A percentile compares a stretch with the other conserved stretches of the same genome.
phyloP scores from a whole-genome alignment of 2,888 invertebrate genomes.

The Andrena fulva region DNA sequence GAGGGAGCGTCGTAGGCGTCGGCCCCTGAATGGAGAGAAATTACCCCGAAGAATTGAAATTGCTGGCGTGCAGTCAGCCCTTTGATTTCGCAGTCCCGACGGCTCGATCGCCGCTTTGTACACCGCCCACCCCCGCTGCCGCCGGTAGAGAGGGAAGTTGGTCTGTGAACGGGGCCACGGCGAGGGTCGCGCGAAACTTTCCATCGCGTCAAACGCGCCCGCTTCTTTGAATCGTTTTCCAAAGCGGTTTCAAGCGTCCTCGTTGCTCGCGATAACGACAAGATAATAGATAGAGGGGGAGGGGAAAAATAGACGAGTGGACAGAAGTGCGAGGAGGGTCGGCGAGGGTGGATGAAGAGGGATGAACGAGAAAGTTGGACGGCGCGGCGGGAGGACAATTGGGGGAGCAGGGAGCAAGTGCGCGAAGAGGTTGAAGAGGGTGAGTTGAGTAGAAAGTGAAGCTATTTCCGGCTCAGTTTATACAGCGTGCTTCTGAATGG shows the following conservation, averaged over 20 bases:
- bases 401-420: background rate
- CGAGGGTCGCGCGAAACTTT: constrained; percentile 52
- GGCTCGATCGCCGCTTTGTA: constrained; percentile 44
- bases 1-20: constrained; percentile 30
- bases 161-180: background rate
- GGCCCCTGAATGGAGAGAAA: constrained; percentile 66
- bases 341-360: background rate
- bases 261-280: background rate
- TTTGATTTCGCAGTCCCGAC: constrained; percentile 63
- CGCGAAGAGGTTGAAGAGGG: background rate
- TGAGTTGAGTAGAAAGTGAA: background rate
- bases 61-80: constrained; percentile 48
- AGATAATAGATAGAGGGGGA: background rate
- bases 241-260: constrained; percentile 54
- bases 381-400: background rate
- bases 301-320: background rate
- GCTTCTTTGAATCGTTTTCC: constrained; percentile 66
- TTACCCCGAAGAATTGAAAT: constrained; percentile 70
- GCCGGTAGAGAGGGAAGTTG: constrained; percentile 9
- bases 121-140: constrained; percentile 31
- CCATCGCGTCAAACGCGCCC: constrained; percentile 56
- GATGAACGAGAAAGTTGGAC: background rate
- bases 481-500: background rate
- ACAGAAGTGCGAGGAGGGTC: background rate
- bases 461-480: background rate